Percentiles rank a stretch among this genome's conserved stretches.
These are phyloP conservation scores for Brachirus orientalis DNA, from an alignment of 2,113 vertebrate genomes.

Conservation along the genomic window DNA sequence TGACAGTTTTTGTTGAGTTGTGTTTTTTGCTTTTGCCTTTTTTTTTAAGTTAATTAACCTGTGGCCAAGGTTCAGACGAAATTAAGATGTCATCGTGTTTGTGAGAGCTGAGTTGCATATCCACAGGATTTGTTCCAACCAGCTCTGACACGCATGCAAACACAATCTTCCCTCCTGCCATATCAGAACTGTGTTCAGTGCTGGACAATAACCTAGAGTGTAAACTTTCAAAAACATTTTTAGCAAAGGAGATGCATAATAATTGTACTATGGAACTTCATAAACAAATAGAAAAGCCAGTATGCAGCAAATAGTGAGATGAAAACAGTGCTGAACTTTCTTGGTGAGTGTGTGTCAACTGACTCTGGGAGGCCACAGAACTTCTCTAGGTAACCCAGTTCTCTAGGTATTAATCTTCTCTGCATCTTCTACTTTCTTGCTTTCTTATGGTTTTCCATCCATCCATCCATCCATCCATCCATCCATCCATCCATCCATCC, in stretches of 20 bases:
- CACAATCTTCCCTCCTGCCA: not conserved
- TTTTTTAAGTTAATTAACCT: conserved; percentile 8
- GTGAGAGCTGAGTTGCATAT: conserved; percentile 1
- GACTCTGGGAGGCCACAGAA: no score
- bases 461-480: no score
- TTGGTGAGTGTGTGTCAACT: no score
- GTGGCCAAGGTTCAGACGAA: conserved; percentile 5
- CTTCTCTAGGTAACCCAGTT: no score
- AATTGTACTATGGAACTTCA: no score
- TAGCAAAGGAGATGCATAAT: no score
- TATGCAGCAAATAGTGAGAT: conserved; percentile 4
- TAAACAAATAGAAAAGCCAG: not conserved
- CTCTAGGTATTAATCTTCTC: not conserved
- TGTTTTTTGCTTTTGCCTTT: conserved; percentile 16
- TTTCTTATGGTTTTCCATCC: not conserved
- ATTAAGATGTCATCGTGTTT: conserved; percentile 2
- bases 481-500: not conserved
- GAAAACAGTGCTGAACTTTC: conserved; percentile 1
- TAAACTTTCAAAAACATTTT: no score
- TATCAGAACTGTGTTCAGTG: no score
- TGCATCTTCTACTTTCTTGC: not conserved
- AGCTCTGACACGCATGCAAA: conserved; percentile 17
- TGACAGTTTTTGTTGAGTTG: no score
- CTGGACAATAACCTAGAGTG: no score
- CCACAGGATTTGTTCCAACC: conserved; percentile 20